Evolutionary conservation across 2,113 vertebrate genomes (phyloP).

Genomic region (Rhynchopsitta pachyrhyncha): DNA sequence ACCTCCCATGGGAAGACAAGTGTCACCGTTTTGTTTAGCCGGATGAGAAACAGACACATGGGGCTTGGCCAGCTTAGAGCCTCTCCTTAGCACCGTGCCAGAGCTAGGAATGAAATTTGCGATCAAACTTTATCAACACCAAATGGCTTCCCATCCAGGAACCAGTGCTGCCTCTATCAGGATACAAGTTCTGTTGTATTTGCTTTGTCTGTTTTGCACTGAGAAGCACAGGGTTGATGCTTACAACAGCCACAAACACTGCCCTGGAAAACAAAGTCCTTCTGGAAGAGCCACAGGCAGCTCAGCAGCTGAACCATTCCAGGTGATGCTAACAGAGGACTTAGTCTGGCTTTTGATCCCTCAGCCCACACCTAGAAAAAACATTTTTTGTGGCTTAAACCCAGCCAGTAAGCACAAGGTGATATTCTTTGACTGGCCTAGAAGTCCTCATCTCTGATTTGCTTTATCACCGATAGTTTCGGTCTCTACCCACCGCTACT

Average conservation of each 20-base stretch:
- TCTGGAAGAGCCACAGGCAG: neutral
- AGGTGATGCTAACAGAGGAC: neutral
- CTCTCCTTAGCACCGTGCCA: neutral
- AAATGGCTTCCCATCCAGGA: neutral
- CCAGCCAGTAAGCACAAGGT: neutral
- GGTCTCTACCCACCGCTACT: neutral
- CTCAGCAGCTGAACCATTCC: neutral
- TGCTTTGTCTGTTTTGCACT: neutral
- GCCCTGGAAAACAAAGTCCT: neutral
- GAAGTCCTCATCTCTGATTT: neutral
- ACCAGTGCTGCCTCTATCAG: neutral
- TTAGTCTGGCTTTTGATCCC: neutral
- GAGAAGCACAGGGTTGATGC: neutral
- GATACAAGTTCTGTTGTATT: neutral
- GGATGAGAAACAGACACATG: neutral
- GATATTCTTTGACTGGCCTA: neutral
- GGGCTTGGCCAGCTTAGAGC: neutral
- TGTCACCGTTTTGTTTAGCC: neutral
- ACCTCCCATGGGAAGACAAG: neutral
- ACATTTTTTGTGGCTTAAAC: neutral
- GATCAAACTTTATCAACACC: neutral
- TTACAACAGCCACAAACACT: neutral
- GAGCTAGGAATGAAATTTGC: neutral
- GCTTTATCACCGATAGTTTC: neutral
- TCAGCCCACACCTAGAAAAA: neutral